Conservation (phyloP, 2,797 vertebrate genomes). For the Erethizon dorsatum region DNA sequence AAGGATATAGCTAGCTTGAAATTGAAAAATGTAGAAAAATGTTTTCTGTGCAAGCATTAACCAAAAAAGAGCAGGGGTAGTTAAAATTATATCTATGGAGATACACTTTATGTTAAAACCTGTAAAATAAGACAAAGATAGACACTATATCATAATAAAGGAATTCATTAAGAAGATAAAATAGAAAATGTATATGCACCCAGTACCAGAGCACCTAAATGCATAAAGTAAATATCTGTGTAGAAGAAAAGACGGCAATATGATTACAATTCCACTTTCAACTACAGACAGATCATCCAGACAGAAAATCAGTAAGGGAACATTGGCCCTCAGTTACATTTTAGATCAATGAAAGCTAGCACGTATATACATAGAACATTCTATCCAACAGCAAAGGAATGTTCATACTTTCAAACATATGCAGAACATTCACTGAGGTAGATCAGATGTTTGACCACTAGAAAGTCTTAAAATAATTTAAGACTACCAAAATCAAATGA, state of each 20-base stretch:
- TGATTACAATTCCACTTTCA: not conserved
- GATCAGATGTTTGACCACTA: not conserved
- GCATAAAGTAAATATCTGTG: not conserved
- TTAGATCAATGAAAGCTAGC: not conserved
- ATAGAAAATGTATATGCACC: not conserved
- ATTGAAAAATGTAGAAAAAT: not conserved
- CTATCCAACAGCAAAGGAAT: not conserved
- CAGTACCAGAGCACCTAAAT: not conserved
- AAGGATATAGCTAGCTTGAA: not conserved
- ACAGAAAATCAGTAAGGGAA: not conserved
- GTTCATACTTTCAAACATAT: not conserved
- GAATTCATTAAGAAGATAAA: not conserved
- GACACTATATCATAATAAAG: not conserved
- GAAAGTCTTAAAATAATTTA: not conserved
- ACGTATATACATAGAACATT: not conserved
- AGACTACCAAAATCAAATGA: not conserved
- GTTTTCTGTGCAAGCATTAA: not conserved
- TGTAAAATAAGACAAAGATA: not conserved
- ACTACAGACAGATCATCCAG: not conserved
- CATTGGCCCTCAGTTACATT: not conserved
- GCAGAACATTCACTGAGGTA: not conserved
- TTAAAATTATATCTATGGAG: not conserved
- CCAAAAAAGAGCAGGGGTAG: not conserved
- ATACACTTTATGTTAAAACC: not conserved
- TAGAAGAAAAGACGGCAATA: not conserved